Evolutionary conservation across 2,888 invertebrate genomes (phyloP), one percentile per base, ranked within the genome.

Genomic region (Limnephilus lunatus): DNA sequence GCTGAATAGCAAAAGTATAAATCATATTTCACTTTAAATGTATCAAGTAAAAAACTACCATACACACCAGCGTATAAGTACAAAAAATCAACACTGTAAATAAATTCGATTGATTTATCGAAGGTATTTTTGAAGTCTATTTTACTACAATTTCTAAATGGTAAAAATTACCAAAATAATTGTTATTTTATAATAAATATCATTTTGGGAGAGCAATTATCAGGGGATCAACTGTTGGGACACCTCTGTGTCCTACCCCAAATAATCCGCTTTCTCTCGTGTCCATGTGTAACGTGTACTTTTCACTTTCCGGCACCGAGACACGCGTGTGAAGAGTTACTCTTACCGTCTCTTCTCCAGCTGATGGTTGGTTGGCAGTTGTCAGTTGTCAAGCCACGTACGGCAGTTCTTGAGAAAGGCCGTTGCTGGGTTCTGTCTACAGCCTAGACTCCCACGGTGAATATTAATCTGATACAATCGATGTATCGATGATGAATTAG

Each of bases 391-490:
- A 32, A 15, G 82, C 30, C 82, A 82, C 82, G 82, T 82, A 82
- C 31, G 30, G 15, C 32, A 35, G 83, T 83, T 83, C 83, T 31
- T 30, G 35, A n/a, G 83, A 31, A 83, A 82, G 82, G 83, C 83
- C 83, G 32, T 30, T 9, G 30, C 83, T 31, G 83, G 31, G 31
- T 68, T 19, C 53, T 68, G 53, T 68, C 53, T 68, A 68, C 53
- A 68, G 83, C 32, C 19, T 19, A 30, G 32, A 35, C 15, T 32
- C 30, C 31, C 83, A 83, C 83, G 32, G 83, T 31, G 83, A 83
- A 83, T 83, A 83, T 83, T 83, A 83, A 83, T 83, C 32, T 15
- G 83, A 31, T 31, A 31, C 83, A 9, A 83, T 83, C 83, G 83
- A 31, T 12, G 31, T 7, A 25, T 35, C 32, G 14, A 68, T 68